phyloP scores from a whole-genome alignment of 2,888 invertebrate genomes.

The Teleogryllus oceanicus region DNA sequence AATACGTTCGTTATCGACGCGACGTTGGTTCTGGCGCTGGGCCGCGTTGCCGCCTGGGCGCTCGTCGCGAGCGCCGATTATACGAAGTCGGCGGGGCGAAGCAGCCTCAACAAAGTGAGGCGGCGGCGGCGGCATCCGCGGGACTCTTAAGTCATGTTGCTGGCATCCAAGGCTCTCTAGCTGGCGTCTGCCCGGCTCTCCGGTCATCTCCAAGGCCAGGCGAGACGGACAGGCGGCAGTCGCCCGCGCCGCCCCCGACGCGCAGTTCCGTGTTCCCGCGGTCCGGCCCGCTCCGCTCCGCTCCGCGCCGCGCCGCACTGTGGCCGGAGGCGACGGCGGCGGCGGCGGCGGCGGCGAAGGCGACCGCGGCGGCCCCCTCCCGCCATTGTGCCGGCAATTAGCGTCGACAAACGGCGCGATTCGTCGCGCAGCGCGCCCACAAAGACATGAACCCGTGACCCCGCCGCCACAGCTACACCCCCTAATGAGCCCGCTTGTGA shows the following conservation, averaged over 20 bases:
- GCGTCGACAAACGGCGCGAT: constrained; percentile 18
- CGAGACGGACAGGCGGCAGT: constrained; percentile 3
- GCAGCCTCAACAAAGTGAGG: neutral
- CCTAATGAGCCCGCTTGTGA: constrained; percentile 9
- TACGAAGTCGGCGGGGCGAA: neutral
- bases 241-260: neutral
- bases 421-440: constrained; percentile 18
- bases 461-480: constrained; percentile 4
- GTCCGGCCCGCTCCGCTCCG: neutral
- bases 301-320: neutral
- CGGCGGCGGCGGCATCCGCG: neutral
- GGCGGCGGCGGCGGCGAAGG: neutral
- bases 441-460: constrained; percentile 18
- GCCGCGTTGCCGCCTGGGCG: neutral
- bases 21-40: too few species aligned
- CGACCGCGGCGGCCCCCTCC: neutral
- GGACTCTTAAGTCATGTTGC: constrained; percentile 1
- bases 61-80: constrained; percentile 6
- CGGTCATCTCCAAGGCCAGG: constrained; percentile 2
- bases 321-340: neutral
- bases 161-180: neutral
- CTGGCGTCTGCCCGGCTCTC: neutral
- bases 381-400: constrained; percentile 18
- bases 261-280: constrained; percentile 9
- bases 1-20: constrained; percentile 18